Base-by-base conservation (phyloP, 2,888 invertebrate genomes). In the Aleiodes alternator region DNA sequence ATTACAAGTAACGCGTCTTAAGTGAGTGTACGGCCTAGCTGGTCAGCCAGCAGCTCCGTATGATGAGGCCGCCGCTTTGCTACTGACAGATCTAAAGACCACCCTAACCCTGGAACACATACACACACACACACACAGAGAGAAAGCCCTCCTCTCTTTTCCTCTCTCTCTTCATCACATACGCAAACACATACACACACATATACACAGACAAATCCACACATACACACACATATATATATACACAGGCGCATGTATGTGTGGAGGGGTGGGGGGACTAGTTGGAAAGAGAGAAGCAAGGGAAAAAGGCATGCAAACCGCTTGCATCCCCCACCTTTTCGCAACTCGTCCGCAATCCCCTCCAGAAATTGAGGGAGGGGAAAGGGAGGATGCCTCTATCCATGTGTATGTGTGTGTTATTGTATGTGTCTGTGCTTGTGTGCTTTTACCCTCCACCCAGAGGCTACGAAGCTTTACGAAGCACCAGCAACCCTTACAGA, bases 61-160 rank as follows among this genome's bases (percentile, higher is more conserved):
- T 88, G 88, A 89, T 87, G 87, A 89, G 89, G 89, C 89, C 88
- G 89, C 89, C 89, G 89, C 89, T 89, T 89, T 86, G 87, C 89
- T 89, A 89, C 89, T 89, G 88, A 88, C 88, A 84, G 84, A 84
- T 84, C 82, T 83, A 80, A 83, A 83, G 84, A 89, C 89, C 88
- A 88, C 87, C 89, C 89, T 89, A 87, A 89, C 89, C 88, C 86
- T 87, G 85, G 85, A 86, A 76, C 76, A 86, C 85, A 84, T 83
- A 83, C 76, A 23, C 23, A 23, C 23, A 23, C 23, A 23, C 2
- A 23, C 23, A 23, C 23, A 23, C 23, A 23, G 23, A 76, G 80
- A 81, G 79, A 75, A 74, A 69, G 79, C 78, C 73, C 57, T 66
- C 72, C 72, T 76, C 76, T 77, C 80, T 76, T 78, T 73, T 80